Evolutionary conservation across 1,140 invertebrate species (phyloP).

Genomic region (Drosophila lacteicornis): DNA sequence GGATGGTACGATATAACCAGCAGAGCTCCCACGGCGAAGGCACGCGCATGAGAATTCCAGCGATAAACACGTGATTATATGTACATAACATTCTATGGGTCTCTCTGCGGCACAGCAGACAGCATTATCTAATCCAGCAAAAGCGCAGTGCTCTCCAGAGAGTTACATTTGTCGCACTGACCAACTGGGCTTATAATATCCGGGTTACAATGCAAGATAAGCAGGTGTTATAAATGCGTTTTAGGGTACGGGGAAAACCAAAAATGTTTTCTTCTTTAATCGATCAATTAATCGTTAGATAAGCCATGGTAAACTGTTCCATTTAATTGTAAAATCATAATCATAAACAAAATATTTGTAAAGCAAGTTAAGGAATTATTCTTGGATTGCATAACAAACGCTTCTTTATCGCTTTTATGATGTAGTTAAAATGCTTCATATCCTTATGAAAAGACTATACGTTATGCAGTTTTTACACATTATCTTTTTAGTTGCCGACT

Average conservation of each 20-base stretch:
- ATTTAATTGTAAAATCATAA: background rate
- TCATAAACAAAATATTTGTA: background rate
- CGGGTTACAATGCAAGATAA: slow-evolving; percentile 25
- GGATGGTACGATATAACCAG: slow-evolving; percentile 27
- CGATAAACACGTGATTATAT: slow-evolving; percentile 79
- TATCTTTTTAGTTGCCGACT: background rate
- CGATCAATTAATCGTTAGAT: background rate
- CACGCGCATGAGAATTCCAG: slow-evolving; percentile 74
- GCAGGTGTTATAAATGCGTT: background rate
- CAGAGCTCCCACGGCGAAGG: slow-evolving; percentile 54
- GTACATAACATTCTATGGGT: slow-evolving; percentile 58
- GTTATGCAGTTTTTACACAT: background rate
- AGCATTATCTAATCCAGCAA: slow-evolving; percentile 44
- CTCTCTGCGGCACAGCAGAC: slow-evolving; percentile 18
- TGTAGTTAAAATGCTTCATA: background rate
- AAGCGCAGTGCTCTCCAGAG: slow-evolving; percentile 11
- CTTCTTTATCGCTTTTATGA: background rate
- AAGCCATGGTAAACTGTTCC: background rate
- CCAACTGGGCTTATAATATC: slow-evolving; percentile 31
- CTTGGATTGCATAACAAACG: background rate
- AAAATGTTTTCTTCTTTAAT: background rate
- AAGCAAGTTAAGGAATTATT: background rate
- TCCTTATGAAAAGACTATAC: background rate
- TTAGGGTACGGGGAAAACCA: background rate
- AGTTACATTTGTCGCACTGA: slow-evolving; percentile 26